phyloP scores from a whole-genome alignment of 2,888 invertebrate species.

The Protophormia terraenovae region DNA sequence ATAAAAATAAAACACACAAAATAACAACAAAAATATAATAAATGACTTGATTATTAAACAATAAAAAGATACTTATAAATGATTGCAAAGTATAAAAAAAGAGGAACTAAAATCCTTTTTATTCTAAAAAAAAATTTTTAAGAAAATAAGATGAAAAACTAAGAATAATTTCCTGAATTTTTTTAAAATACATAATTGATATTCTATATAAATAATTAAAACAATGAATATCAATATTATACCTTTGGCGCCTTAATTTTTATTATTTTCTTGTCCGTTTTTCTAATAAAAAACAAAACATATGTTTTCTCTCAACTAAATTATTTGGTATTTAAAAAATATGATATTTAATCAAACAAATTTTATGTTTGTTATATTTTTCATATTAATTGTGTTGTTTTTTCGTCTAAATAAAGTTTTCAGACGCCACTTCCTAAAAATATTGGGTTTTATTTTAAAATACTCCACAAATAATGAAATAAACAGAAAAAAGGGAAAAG shows the following conservation, averaged over 20 bases:
- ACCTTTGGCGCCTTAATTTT: conserved; percentile 17
- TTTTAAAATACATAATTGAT: too few species aligned
- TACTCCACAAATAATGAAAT: not conserved
- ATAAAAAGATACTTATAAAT: not conserved
- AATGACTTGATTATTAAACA: too few species aligned
- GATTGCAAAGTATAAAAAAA: not conserved
- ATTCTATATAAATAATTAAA: too few species aligned
- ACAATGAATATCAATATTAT: too few species aligned
- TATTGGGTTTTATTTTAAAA: conserved; percentile 20
- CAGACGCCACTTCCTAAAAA: conserved; percentile 62
- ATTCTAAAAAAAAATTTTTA: not conserved
- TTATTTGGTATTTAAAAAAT: too few species aligned
- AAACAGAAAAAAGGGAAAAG: not conserved
- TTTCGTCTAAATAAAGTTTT: conserved; percentile 54
- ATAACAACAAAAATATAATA: not conserved
- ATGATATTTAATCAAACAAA: not conserved
- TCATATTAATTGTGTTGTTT: conserved; percentile 26
- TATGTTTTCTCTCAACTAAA: conserved; percentile 22
- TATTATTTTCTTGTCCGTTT: not conserved
- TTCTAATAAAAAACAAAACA: conserved; percentile 2
- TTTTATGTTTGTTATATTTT: not conserved
- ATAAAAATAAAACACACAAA: not conserved
- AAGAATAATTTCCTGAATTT: too few species aligned
- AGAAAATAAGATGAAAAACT: too few species aligned
- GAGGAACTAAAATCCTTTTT: not conserved